Evolutionary conservation across 2,797 vertebrate genomes (phyloP).

Genomic region (Hyperoplus immaculatus): DNA sequence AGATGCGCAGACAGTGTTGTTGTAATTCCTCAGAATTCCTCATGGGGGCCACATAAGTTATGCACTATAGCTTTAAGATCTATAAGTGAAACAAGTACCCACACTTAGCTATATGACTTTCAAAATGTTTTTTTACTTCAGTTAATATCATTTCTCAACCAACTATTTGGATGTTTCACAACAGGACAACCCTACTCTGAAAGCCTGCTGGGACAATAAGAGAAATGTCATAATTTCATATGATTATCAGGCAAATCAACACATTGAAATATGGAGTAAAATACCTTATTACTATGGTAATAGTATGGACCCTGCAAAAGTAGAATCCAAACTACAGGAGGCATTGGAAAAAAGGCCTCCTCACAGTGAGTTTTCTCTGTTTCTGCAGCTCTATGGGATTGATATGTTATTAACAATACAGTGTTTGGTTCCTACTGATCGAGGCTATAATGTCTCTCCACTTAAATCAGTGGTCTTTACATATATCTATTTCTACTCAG

Average conservation of each 20-base stretch:
- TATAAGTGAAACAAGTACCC: no score
- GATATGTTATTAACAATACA: no score
- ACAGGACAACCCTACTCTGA: constrained; percentile 54
- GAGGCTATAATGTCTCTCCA: no score
- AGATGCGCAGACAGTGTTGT: no score
- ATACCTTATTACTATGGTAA: constrained; percentile 67
- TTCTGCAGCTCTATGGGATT: neutral
- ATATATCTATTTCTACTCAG: no score
- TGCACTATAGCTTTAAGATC: no score
- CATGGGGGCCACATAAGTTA: no score
- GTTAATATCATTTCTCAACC: no score
- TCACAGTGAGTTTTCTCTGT: constrained; percentile 31
- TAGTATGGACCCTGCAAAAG: constrained; percentile 39
- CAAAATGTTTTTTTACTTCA: no score
- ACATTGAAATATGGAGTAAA: constrained; percentile 51
- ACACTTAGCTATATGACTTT: neutral
- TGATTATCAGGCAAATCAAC: constrained; percentile 23
- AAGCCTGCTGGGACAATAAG: constrained; percentile 58
- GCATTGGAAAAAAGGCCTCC: constrained; percentile 28
- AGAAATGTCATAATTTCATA: constrained; percentile 71
- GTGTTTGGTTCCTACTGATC: no score
- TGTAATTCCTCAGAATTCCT: no score
- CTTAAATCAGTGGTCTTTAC: no score
- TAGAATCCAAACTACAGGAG: constrained; percentile 31
- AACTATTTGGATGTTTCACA: neutral